phyloP scores from a whole-genome alignment of 2,113 vertebrate genomes.

The Pluvianellus socialis region DNA sequence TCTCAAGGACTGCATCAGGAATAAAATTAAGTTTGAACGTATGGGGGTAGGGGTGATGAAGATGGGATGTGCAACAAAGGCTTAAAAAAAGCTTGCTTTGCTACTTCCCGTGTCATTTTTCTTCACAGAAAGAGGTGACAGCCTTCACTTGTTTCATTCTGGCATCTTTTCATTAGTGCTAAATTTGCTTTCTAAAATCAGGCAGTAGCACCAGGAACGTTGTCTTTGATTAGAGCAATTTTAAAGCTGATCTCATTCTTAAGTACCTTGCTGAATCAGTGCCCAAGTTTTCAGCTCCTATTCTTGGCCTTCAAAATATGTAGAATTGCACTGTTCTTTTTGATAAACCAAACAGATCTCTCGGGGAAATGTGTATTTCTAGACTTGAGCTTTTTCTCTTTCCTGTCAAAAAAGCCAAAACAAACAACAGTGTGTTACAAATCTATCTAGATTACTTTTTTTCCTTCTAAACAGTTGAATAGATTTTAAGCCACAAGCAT shows the following conservation, averaged over 20 bases:
- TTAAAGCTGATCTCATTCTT: neutral
- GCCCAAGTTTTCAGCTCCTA: neutral
- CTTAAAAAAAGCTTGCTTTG: neutral
- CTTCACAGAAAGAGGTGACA: neutral
- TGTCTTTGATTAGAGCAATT: slow-evolving; percentile 4
- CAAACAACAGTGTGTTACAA: neutral
- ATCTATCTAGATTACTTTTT: neutral
- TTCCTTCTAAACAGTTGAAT: neutral
- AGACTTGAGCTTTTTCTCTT: neutral
- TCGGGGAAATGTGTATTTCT: neutral
- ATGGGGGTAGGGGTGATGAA: neutral
- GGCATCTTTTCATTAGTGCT: neutral
- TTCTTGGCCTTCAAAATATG: neutral
- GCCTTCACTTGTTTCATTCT: neutral
- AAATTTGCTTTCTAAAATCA: slow-evolving; percentile 33
- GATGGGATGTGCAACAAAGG: neutral
- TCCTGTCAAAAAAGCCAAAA: neutral
- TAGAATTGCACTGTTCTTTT: neutral
- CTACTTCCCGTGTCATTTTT: neutral
- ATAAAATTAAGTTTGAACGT: neutral
- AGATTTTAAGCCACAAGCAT: neutral
- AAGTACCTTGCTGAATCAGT: neutral
- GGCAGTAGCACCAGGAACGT: neutral
- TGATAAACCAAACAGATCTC: neutral
- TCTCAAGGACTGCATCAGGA: neutral